Evolutionary conservation across 2,888 invertebrate species (phyloP).

Genomic region (Cataglyphis altisquamis): DNA sequence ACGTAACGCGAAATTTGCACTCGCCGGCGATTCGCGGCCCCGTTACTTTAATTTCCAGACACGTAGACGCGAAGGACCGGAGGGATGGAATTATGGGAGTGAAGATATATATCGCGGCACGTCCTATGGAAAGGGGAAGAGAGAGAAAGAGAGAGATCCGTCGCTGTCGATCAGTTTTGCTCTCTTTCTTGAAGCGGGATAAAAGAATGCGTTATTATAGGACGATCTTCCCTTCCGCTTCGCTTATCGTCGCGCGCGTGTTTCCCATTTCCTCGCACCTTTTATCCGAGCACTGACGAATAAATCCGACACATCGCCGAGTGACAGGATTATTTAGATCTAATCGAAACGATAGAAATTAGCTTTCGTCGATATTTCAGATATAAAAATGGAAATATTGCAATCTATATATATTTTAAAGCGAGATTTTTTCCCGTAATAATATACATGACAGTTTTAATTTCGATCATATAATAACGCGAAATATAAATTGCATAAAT

Average conservation of each 20-base stretch:
- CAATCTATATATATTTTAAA: neutral
- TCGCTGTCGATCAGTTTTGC: conserved; percentile 50
- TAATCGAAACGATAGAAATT: conserved; percentile 23
- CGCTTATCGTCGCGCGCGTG: conserved; percentile 44
- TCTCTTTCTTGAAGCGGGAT: conserved; percentile 25
- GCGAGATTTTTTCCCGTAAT: neutral
- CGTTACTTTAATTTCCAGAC: conserved; percentile 52
- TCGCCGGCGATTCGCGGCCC: conserved; percentile 26
- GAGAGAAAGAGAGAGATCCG: conserved; percentile 22
- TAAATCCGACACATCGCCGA: conserved; percentile 19
- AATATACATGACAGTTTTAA: neutral
- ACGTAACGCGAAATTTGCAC: conserved; percentile 50
- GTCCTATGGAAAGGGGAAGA: conserved; percentile 13
- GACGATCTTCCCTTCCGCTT: conserved; percentile 34
- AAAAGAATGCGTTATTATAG: conserved; percentile 49
- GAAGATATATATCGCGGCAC: conserved; percentile 47
- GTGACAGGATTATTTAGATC: conserved; percentile 16
- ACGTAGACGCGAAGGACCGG: conserved; percentile 37
- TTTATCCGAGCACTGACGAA: conserved; percentile 7
- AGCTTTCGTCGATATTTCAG: neutral
- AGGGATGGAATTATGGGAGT: conserved; percentile 50
- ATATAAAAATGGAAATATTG: neutral
- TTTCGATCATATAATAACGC: neutral
- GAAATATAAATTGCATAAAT: neutral
- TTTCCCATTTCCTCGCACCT: conserved; percentile 31